Conservation (phyloP, 2,888 invertebrate genomes). For the Phengaris alcon region DNA sequence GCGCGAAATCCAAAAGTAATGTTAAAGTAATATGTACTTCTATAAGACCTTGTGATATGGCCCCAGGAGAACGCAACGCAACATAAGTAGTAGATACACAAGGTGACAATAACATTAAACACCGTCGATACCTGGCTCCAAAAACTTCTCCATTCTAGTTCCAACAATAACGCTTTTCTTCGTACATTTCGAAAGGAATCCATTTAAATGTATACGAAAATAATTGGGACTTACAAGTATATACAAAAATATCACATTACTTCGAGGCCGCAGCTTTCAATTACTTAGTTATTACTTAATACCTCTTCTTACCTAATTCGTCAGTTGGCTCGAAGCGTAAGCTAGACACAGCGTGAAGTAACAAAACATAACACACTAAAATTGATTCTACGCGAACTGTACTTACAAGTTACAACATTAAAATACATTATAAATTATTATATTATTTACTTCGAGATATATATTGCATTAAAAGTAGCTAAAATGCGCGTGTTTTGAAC, state of each 20-base stretch:
- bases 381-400: conserved; percentile 35
- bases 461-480: conserved; percentile 15
- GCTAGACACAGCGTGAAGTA: conserved; percentile 62
- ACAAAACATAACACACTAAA: conserved; percentile 37
- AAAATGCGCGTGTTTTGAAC: conserved; percentile 16
- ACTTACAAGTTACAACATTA: conserved; percentile 17
- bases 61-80: neutral
- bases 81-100: neutral
- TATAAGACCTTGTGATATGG: no score
- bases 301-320: conserved; percentile 71
- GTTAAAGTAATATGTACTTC: no score
- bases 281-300: conserved; percentile 73
- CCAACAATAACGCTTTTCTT: conserved; percentile 59
- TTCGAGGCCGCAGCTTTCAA: conserved; percentile 80
- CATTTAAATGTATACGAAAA: conserved; percentile 79
- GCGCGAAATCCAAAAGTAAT: no score
- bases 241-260: conserved; percentile 80
- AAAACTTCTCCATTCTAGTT: conserved; percentile 49
- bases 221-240: conserved; percentile 78
- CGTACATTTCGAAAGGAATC: conserved; percentile 71
- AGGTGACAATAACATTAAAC: neutral
- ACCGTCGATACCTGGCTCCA: conserved; percentile 40
- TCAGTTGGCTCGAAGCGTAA: conserved; percentile 68
- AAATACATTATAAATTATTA: conserved; percentile 13
- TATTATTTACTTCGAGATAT: neutral